Conservation (phyloP, 2,888 invertebrate species). For the Dichetophora obliterata region DNA sequence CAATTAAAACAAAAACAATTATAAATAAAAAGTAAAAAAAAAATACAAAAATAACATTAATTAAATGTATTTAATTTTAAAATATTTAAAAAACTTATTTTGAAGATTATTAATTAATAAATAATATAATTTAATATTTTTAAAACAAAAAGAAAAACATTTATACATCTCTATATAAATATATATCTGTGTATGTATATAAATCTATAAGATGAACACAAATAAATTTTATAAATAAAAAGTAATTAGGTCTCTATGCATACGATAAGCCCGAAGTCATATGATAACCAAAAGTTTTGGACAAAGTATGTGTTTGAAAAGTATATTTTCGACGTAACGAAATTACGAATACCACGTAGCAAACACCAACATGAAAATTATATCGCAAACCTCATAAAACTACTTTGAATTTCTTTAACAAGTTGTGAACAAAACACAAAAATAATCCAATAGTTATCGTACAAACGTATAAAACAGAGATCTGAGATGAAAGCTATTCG, state of each 20-base stretch:
- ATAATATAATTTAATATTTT: conserved; percentile 20
- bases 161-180: conserved; percentile 19
- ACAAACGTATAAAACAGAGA: too few relatives aligned
- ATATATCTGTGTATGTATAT: conserved; percentile 32
- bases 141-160: conserved; percentile 20
- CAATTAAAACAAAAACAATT: conserved; percentile 39
- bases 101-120: conserved; percentile 19
- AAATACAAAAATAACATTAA: conserved; percentile 7
- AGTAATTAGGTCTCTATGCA: not conserved
- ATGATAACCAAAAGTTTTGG: too few relatives aligned
- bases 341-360: too few relatives aligned
- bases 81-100: conserved; percentile 19
- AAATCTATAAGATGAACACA: conserved; percentile 23
- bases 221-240: conserved; percentile 37
- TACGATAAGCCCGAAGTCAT: too few relatives aligned
- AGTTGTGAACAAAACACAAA: too few relatives aligned
- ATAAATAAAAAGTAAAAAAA: conserved; percentile 35
- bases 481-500: too few relatives aligned
- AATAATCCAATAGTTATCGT: too few relatives aligned
- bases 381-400: too few relatives aligned
- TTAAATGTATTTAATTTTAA: conserved; percentile 29
- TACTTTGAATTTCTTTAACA: too few relatives aligned
- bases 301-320: too few relatives aligned
- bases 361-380: too few relatives aligned
- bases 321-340: too few relatives aligned